Conservation (phyloP, 1,140 invertebrate genomes). For the Globodera ellingtonae region DNA sequence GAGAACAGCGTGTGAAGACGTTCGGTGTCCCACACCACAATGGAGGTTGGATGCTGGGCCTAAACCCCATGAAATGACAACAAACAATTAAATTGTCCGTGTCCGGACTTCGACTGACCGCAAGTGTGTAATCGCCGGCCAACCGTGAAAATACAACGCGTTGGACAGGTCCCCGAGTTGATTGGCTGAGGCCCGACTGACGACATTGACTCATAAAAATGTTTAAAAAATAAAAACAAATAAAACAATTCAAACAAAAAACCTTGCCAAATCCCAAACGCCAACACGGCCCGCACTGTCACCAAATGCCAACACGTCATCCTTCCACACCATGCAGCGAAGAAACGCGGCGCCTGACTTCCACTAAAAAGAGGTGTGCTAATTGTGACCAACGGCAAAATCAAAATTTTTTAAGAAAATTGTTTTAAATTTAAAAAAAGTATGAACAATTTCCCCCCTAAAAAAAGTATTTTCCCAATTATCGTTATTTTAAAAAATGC, state of each 20-base stretch:
- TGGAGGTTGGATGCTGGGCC: conserved; percentile 50
- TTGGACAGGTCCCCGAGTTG: conserved; percentile 39
- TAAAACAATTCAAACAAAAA: background rate
- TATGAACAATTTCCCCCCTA: background rate
- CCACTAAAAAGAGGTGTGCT: conserved; percentile 48
- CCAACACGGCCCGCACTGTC: conserved; percentile 57
- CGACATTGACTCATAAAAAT: conserved; percentile 35
- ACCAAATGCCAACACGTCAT: conserved; percentile 63
- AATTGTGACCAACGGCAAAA: too few relatives aligned
- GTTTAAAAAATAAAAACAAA: background rate
- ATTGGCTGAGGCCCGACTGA: conserved; percentile 47
- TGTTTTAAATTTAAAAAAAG: background rate
- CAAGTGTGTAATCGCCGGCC: conserved; percentile 58
- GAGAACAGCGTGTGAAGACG: conserved; percentile 48
- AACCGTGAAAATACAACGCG: conserved; percentile 52
- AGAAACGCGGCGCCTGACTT: conserved; percentile 53
- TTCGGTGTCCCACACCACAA: conserved; percentile 60
- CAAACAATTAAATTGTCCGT: background rate
- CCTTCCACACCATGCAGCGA: conserved; percentile 62
- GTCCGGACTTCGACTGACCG: conserved; percentile 32
- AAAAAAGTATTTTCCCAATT: too few relatives aligned
- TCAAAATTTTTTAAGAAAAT: too few relatives aligned
- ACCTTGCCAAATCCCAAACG: conserved; percentile 57
- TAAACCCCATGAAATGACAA: background rate
- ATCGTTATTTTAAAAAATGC: background rate